These are phyloP conservation scores for Neelides sp. DNA, from an alignment of 1,140 invertebrate species.

Conservation along the genomic window DNA sequence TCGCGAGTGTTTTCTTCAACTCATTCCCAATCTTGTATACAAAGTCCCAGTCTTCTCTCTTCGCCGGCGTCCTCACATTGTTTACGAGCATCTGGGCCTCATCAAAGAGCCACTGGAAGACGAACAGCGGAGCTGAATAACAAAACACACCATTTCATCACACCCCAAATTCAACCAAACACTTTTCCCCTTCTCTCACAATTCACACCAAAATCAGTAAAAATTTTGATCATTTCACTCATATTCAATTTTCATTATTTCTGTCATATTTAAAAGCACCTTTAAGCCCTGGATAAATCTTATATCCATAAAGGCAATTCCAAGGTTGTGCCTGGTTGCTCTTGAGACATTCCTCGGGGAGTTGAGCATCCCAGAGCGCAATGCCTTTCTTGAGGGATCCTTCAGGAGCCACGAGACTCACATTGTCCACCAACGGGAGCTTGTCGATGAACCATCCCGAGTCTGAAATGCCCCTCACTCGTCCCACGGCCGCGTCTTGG, in stretches of 20 bases:
- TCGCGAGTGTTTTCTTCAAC: slow-evolving; percentile 61
- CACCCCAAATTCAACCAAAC: background rate
- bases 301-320: slow-evolving; percentile 84
- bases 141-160: slow-evolving; percentile 20
- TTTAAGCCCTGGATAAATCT: slow-evolving; percentile 70
- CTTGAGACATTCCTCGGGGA: slow-evolving; percentile 59
- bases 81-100: slow-evolving; percentile 85
- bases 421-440: slow-evolving; percentile 44
- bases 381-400: slow-evolving; percentile 62
- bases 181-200: background rate
- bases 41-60: slow-evolving; percentile 82
- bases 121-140: slow-evolving; percentile 66
- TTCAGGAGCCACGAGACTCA: slow-evolving; percentile 40
- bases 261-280: too few species aligned
- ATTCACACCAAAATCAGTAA: background rate
- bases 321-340: slow-evolving; percentile 61
- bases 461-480: slow-evolving; percentile 68
- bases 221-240: background rate
- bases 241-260: background rate
- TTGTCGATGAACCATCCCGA: slow-evolving; percentile 90
- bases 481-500: slow-evolving; percentile 41
- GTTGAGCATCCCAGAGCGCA: slow-evolving; percentile 64
- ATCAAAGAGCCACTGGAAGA: slow-evolving; percentile 91
- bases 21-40: slow-evolving; percentile 78
- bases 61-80: slow-evolving; percentile 62